phyloP scores from a whole-genome alignment of 1,140 invertebrate species.

The Panagrolaimus sp. region DNA sequence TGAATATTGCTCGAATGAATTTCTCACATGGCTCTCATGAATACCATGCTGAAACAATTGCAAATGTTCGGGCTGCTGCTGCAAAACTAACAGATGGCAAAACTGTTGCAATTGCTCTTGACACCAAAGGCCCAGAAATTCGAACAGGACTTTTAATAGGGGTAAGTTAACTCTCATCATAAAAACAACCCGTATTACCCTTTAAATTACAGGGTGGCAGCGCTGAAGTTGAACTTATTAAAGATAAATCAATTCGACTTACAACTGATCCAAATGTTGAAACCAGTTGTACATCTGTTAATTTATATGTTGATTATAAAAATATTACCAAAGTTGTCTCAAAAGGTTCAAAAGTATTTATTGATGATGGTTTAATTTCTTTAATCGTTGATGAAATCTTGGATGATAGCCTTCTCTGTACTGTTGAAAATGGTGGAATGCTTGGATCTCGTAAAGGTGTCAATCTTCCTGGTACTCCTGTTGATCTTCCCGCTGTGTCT shows the following conservation, averaged over 20 bases:
- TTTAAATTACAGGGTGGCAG: slow-evolving; percentile 65
- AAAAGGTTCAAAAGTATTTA: slow-evolving; percentile 76
- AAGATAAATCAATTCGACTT: slow-evolving; percentile 76
- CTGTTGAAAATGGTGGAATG: slow-evolving; percentile 89
- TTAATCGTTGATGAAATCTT: slow-evolving; percentile 68
- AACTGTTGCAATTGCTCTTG: slow-evolving; percentile 63
- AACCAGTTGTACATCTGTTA: slow-evolving; percentile 69
- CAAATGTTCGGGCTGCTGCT: slow-evolving; percentile 62
- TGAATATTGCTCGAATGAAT: slow-evolving; percentile 95
- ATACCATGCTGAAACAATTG: slow-evolving; percentile 63
- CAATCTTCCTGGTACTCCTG: slow-evolving; percentile 88
- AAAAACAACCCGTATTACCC: too few species aligned
- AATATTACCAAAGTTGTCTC: slow-evolving; percentile 92
- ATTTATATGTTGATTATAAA: slow-evolving; percentile 79
- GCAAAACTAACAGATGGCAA: slow-evolving; percentile 56
- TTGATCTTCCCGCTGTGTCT: slow-evolving; percentile 94
- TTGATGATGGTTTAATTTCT: slow-evolving; percentile 96
- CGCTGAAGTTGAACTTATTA: slow-evolving; percentile 82
- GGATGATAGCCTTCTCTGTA: slow-evolving; percentile 66
- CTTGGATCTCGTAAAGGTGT: slow-evolving; percentile 93
- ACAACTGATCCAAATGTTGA: slow-evolving; percentile 80
- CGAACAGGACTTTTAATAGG: slow-evolving; percentile 63
- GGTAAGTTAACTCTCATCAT: too few species aligned
- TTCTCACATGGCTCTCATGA: slow-evolving; percentile 90
- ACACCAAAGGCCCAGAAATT: slow-evolving; percentile 66